Percentiles rank a stretch among this genome's conserved stretches.
Evolutionary conservation across 2,113 vertebrate genomes (phyloP).

Genomic region (Cavia aperea): DNA sequence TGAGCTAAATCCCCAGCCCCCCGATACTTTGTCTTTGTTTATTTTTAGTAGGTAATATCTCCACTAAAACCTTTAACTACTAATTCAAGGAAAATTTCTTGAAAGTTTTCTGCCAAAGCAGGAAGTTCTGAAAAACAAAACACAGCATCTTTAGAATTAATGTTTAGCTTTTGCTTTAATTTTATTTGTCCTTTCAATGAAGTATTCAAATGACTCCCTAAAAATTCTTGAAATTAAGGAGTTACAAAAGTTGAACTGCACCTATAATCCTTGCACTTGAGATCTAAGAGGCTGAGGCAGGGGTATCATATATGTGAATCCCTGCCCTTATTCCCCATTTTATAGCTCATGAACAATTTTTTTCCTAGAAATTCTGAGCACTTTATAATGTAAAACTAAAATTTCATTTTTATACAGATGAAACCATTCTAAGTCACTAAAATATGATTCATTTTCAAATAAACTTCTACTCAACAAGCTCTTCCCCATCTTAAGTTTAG

Average conservation of each 20-base stretch:
- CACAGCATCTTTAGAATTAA: background rate
- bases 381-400: background rate
- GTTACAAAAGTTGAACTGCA: background rate
- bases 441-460: constrained; percentile 2
- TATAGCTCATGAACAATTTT: background rate
- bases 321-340: background rate
- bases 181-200: background rate
- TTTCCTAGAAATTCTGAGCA: constrained; percentile 1
- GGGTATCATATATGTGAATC: background rate
- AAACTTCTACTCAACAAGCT: background rate
- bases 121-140: background rate
- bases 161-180: background rate
- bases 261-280: background rate
- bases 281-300: background rate
- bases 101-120: constrained; percentile 5
- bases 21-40: background rate
- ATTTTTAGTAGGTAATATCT: constrained; percentile 8
- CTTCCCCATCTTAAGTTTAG: background rate
- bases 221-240: background rate
- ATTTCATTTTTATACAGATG: background rate
- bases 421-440: background rate
- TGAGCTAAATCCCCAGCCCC: no score
- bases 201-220: background rate
- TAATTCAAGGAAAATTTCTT: constrained; percentile 13
- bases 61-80: background rate